phyloP scores from a whole-genome alignment of 1,140 invertebrate species.

The Aleiodes sp. region DNA sequence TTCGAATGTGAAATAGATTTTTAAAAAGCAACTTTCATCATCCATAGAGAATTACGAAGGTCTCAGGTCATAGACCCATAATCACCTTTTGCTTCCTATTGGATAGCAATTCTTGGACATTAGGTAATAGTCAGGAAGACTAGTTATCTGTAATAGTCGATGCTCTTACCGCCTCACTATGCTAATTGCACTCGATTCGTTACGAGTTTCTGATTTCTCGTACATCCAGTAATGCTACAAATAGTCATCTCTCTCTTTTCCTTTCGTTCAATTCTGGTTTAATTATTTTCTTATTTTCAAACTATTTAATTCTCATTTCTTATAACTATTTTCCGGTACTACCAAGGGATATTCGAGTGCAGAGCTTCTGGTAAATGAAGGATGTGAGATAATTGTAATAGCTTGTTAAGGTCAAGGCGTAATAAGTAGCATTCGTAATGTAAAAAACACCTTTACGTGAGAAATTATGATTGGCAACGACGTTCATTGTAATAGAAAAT shows the following conservation, averaged over 20 bases:
- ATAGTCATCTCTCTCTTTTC: neutral
- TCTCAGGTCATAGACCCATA: conserved; percentile 1
- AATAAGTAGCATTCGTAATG: conserved; percentile 29
- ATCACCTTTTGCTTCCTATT: conserved; percentile 10
- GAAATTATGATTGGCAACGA: neutral
- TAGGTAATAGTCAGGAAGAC: conserved; percentile 31
- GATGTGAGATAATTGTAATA: conserved; percentile 20
- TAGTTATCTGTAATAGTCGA: conserved; percentile 28
- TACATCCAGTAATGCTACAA: neutral
- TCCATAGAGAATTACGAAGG: neutral
- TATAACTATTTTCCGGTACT: neutral
- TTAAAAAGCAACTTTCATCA: no score
- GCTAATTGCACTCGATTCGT: conserved; percentile 24
- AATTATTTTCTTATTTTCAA: neutral
- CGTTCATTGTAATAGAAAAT: neutral
- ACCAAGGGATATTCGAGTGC: conserved; percentile 27
- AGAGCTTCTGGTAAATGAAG: neutral
- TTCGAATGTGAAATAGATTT: neutral
- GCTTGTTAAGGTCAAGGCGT: conserved; percentile 30
- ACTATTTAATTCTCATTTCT: neutral
- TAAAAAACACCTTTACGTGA: conserved; percentile 17
- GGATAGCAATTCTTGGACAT: conserved; percentile 19
- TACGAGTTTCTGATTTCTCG: conserved; percentile 35
- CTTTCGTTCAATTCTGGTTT: neutral
- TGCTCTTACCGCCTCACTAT: conserved; percentile 23